These are phyloP conservation scores for Mystacides longicornis DNA, from an alignment of 2,888 invertebrate genomes.

Conservation along the genomic window DNA sequence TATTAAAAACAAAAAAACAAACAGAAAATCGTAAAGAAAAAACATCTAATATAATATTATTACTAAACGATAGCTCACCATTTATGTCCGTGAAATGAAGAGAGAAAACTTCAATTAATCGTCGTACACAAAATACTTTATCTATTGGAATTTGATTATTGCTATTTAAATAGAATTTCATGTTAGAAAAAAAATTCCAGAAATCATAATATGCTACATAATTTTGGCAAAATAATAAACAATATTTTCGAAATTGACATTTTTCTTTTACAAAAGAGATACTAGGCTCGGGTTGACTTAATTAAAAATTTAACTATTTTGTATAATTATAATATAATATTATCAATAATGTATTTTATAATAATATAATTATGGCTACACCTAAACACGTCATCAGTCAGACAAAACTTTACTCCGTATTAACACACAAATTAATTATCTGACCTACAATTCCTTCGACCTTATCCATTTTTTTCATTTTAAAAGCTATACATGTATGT, in stretches of 20 bases:
- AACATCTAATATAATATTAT: conserved; percentile 2
- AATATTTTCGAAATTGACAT: conserved; percentile 24
- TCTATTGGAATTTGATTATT: too few species aligned
- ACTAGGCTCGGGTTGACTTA: conserved; percentile 20
- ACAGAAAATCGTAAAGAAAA: conserved; percentile 9
- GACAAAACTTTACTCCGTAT: background rate
- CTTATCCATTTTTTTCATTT: background rate
- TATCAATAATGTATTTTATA: conserved; percentile 1
- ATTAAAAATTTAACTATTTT: conserved; percentile 5
- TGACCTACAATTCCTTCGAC: background rate
- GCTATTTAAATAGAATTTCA: too few species aligned
- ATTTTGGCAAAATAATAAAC: conserved; percentile 26
- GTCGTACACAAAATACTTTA: too few species aligned
- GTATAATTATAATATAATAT: conserved; percentile 3
- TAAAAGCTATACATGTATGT: background rate
- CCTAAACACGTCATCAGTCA: background rate
- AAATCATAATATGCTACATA: conserved; percentile 19
- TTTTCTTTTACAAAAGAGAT: conserved; percentile 25
- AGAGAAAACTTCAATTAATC: conserved; percentile 3
- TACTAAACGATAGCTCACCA: background rate
- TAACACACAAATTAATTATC: background rate
- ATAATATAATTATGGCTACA: background rate
- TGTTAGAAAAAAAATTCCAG: too few species aligned
- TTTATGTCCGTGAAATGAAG: background rate
- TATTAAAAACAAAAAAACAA: too few species aligned